Base-by-base conservation (phyloP, 2,797 vertebrate species). In the Synaphobranchus kaupii region DNA sequence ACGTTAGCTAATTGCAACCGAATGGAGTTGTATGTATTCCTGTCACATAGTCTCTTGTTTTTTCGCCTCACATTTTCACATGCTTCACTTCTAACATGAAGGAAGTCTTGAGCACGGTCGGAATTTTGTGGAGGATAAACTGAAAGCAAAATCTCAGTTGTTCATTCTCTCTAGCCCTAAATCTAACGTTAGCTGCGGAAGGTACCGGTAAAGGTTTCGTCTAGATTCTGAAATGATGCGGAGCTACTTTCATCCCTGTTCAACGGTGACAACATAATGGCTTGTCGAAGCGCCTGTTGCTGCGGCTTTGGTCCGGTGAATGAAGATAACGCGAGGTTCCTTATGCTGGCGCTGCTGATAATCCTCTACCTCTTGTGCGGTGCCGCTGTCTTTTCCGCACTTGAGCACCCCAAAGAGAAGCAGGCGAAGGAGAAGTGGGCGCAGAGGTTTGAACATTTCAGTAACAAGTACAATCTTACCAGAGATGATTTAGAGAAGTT, bases 321-420 rank as follows among this genome's bases (percentile, higher is more conserved):
- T 90, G 96, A 96, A 92, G 97, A 97, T 90, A 97, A 96, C 90
- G 96, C 96, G 86, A 95, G 97, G 87, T 97, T 97, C 90, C 90
- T 95, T 85, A 95, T 97, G 93, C 93, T 97, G 85, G 96, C 96
- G 0, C 92, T 93, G 86, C 94, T 97, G 85, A 96, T 97, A 87
- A 52, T 93, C 86, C 89, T 97, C 0, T 97, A 97, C 93, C 93
- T 97, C 93, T 88, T 97, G 90, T 97, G 96, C 87, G 97, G 97
- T 31, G 97, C 97, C 17, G 97, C 97, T 20, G 96, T 97, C 60
- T 97, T 97, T 93, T 97, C 97, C 0, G 96, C 96, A 89, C 94
- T 97, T 83, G 97, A 97, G 94, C 94, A 93, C 88, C 96, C 96
- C 86, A 94, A 94, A 68, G 97, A 97, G 93, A 92, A 92, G 48